These are phyloP conservation scores for Tenthredo livida DNA, from an alignment of 2,888 invertebrate genomes.

Conservation along the genomic window DNA sequence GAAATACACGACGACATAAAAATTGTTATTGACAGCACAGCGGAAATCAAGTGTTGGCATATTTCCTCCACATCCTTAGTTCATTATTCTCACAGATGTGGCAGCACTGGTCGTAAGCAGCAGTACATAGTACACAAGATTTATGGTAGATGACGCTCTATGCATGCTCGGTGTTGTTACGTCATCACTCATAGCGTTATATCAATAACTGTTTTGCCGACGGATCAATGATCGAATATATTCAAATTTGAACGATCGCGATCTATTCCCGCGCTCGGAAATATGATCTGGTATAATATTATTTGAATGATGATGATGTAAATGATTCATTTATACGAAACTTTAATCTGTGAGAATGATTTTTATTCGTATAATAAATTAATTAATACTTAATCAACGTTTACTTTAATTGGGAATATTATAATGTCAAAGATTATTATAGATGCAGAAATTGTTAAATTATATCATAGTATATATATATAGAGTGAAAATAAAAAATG, in stretches of 20 bases:
- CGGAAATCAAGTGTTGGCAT: slow-evolving; percentile 54
- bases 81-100: neutral
- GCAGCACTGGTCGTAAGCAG: neutral
- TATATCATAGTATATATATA: neutral
- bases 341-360: neutral
- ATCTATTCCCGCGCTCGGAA: neutral
- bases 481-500: neutral
- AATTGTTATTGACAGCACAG: slow-evolving; percentile 57
- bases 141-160: slow-evolving; percentile 4
- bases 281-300: neutral
- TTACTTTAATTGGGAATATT: too few relatives aligned
- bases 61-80: neutral
- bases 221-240: neutral
- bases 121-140: neutral
- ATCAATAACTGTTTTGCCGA: slow-evolving; percentile 2
- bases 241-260: neutral
- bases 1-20: slow-evolving; percentile 25
- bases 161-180: neutral
- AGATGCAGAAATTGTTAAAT: neutral
- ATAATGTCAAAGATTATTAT: too few relatives aligned
- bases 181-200: neutral
- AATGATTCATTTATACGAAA: neutral
- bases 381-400: too few relatives aligned
- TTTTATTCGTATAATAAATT: neutral
- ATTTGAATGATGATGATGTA: neutral